phyloP scores from a whole-genome alignment of 2,797 vertebrate species.

The Oreochromis grahami region DNA sequence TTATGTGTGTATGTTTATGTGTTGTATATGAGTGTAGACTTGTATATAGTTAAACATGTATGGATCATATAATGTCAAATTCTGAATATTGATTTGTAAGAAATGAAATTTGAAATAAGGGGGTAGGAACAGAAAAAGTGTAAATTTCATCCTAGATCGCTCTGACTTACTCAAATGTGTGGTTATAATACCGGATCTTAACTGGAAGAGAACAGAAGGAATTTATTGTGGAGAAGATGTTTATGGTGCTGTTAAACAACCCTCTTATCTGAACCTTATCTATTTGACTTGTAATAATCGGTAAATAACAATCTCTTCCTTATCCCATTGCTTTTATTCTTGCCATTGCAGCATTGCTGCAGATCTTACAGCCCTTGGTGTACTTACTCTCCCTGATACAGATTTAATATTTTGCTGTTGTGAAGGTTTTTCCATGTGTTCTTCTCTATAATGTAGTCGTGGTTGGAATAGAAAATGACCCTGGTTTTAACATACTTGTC shows the following conservation, averaged over 20 bases:
- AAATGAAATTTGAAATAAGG: neutral
- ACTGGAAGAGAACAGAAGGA: neutral
- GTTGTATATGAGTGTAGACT: neutral
- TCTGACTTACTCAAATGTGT: neutral
- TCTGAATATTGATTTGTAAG: neutral
- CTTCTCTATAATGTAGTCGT: conserved; percentile 83
- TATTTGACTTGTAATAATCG: neutral
- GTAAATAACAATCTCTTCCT: neutral
- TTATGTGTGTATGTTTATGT: neutral
- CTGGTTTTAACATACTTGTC: conserved; percentile 55
- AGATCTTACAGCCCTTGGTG: neutral
- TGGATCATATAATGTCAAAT: neutral
- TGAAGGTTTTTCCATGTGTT: conserved; percentile 82
- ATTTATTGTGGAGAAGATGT: neutral
- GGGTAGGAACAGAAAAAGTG: neutral
- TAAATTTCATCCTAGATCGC: neutral
- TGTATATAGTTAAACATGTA: neutral
- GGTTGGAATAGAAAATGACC: conserved; percentile 79
- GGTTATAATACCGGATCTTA: neutral
- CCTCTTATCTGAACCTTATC: neutral
- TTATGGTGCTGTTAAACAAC: neutral
- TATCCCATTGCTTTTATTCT: neutral
- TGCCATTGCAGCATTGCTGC: neutral
- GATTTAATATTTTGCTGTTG: conserved; percentile 74
- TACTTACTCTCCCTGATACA: conserved; percentile 54